Conservation (phyloP, 2,888 invertebrate genomes). For the Athetis lepigone region DNA sequence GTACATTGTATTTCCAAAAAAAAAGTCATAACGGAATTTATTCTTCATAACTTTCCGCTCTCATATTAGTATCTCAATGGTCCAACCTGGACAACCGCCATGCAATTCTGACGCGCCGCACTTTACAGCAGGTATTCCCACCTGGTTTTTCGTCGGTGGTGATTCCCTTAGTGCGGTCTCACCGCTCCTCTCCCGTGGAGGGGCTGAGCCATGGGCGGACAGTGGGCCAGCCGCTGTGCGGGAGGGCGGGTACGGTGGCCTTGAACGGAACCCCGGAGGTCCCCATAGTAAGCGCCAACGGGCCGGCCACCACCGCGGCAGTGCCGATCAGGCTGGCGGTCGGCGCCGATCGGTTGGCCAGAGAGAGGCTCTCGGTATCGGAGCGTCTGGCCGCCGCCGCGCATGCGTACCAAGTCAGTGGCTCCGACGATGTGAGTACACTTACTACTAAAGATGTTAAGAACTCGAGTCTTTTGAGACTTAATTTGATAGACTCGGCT, state of each 20-base stretch:
- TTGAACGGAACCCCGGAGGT: constrained; percentile 17
- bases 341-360: constrained; percentile 47
- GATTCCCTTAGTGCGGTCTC: constrained; percentile 27
- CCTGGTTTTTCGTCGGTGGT: constrained; percentile 6
- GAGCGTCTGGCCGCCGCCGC: constrained; percentile 59
- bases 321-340: constrained; percentile 69
- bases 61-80: constrained; percentile 11
- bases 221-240: constrained; percentile 57
- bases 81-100: constrained; percentile 5
- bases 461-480: no score
- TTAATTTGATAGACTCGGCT: no score
- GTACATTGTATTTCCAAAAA: no score
- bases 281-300: constrained; percentile 31
- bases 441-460: no score
- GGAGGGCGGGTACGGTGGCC: no score
- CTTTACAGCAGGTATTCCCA: constrained; percentile 43
- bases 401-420: constrained; percentile 58
- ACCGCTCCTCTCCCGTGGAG: constrained; percentile 54
- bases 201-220: constrained; percentile 36
- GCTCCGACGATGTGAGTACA: constrained; percentile 77
- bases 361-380: constrained; percentile 61
- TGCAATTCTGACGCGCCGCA: constrained; percentile 21
- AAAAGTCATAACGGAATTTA: neutral
- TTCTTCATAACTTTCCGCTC: constrained; percentile 8
- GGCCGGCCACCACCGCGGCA: constrained; percentile 18